phyloP scores from a whole-genome alignment of 2,797 vertebrate genomes.

The Bryconaethiops microstoma region DNA sequence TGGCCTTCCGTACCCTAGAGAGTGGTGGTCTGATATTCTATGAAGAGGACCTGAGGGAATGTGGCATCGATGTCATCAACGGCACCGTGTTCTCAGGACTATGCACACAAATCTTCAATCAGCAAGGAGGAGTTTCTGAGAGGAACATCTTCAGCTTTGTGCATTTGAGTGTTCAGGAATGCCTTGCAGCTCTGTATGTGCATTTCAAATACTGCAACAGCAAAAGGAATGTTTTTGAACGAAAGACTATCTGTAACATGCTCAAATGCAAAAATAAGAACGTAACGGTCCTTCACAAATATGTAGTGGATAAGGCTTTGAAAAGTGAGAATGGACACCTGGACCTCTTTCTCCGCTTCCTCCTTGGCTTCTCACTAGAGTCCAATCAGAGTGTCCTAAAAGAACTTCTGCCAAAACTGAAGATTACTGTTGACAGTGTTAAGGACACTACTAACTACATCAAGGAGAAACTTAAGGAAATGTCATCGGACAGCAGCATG shows the following conservation, averaged over 20 bases:
- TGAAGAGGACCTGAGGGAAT: slow-evolving; percentile 1
- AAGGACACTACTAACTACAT: not conserved
- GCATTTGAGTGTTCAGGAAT: slow-evolving; percentile 14
- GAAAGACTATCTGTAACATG: not conserved
- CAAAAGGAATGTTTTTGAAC: not conserved
- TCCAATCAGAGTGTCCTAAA: not conserved
- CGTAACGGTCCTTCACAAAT: not conserved
- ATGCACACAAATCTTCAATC: not conserved
- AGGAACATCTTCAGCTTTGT: slow-evolving; percentile 19
- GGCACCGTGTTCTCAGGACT: not conserved
- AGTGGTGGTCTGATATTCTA: not conserved
- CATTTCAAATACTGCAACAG: not conserved
- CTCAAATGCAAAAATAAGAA: not conserved
- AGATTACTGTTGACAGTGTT: too few species aligned
- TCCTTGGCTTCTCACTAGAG: slow-evolving; percentile 8
- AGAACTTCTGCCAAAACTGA: not conserved
- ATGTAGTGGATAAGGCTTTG: not conserved
- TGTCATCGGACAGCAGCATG: not conserved
- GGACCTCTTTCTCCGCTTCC: slow-evolving; percentile 14
- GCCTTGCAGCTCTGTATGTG: slow-evolving; percentile 8
- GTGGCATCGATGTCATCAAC: not conserved
- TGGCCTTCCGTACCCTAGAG: not conserved
- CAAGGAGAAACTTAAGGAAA: not conserved
- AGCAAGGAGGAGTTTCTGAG: not conserved
- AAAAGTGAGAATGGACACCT: not conserved